Base-by-base conservation (phyloP, 1,140 invertebrate genomes). In the Sarcophaga bullata region DNA sequence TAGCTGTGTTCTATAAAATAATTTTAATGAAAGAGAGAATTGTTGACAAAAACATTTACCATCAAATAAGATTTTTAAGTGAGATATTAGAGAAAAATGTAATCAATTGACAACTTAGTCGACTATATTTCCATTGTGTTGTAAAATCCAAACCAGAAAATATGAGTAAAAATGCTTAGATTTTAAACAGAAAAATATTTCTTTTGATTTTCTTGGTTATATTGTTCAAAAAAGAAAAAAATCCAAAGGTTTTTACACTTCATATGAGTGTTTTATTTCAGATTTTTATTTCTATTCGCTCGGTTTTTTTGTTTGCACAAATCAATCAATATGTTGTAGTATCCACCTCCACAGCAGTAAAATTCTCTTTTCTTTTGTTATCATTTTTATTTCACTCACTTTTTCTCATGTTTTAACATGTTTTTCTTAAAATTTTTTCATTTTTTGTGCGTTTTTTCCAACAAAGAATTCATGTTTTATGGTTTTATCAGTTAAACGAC, bases 181-280 rank as follows among this genome's bases (percentile, higher is more conserved):
- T 58, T 58, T 58, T 13, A 58, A 58, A n/a, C 13, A n/a, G 15
- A 6, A 58, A n/a, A 15, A 58, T 7, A n/a, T 58, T 13, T n/a
- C 13, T 6, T 58, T 11, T 58, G 15, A n/a, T 58, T n/a, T 58
- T 58, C 4, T 58, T 58, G 15, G 13, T 15, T 58, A n/a, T 58
- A 37, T 37, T 37, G 25, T 37, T 37, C 25, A 37, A 37, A 4
- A 4, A 37, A 37, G 25, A 37, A 37, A 37, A 37, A 37, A 37
- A 37, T 37, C 25, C 25, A 37, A 37, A 4, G 25, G 25, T 37
- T 58, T 58, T 58, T 13, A 58, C 54, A 58, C 13, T 15, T n/a
- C 54, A 58, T 58, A 8, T 58, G 54, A 58, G 54, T 58, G 54
- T 58, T 58, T 58, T 58, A 58, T 58, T 58, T 58, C 54, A 58